phyloP scores from a whole-genome alignment of 2,113 vertebrate species.

The Podilymbus podiceps region DNA sequence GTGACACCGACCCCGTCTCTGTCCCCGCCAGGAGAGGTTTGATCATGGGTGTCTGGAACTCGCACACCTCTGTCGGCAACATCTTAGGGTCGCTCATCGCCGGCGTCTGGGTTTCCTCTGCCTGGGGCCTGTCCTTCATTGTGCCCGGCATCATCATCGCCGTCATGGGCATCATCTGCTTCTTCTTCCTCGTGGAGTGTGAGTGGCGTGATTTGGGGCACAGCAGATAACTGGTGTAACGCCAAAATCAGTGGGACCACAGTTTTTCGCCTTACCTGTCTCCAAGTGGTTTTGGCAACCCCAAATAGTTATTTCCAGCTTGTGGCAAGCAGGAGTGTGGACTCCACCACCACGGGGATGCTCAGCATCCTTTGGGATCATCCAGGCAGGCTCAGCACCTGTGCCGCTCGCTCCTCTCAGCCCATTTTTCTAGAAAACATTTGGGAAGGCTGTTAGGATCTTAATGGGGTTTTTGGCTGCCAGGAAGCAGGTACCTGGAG shows the following conservation, averaged over 20 bases:
- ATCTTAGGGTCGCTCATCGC: constrained; percentile 96
- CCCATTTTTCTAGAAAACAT: background rate
- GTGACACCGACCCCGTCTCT: background rate
- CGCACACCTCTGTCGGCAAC: constrained; percentile 96
- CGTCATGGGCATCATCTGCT: constrained; percentile 84
- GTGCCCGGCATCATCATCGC: constrained; percentile 89
- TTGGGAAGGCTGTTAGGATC: background rate
- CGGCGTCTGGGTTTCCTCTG: constrained; percentile 82
- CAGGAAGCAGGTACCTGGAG: background rate
- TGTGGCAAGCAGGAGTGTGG: background rate
- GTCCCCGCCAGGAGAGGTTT: constrained; percentile 79
- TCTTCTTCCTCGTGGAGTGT: constrained; percentile 97
- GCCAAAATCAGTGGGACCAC: background rate
- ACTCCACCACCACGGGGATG: fast-evolving
- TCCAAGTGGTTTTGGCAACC: background rate
- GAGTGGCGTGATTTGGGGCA: constrained; percentile 40
- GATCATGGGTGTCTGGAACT: constrained; percentile 99
- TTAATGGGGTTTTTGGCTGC: background rate
- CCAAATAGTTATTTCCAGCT: background rate
- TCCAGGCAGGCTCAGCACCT: background rate
- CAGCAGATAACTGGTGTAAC: fast-evolving
- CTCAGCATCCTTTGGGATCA: background rate
- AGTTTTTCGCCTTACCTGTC: fast-evolving
- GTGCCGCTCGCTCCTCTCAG: background rate
- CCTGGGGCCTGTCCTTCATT: constrained; percentile 92